phyloP scores from a whole-genome alignment of 2,888 invertebrate genomes.

The Erebia aethiops region DNA sequence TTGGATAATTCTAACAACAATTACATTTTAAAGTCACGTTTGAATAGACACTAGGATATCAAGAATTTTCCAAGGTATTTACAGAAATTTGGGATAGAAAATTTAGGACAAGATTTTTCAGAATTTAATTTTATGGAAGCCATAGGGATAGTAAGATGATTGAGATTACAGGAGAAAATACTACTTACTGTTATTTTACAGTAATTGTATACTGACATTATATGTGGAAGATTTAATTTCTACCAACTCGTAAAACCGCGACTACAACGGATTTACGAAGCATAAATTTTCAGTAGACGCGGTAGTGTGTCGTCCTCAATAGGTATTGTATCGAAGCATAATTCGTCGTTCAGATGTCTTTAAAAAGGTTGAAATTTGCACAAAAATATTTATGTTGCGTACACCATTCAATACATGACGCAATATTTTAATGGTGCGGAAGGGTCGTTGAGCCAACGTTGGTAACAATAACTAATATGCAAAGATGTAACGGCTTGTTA shows the following conservation, averaged over 20 bases:
- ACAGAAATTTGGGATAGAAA: slow-evolving; percentile 20
- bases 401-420: too few relatives aligned
- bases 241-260: not conserved
- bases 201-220: slow-evolving; percentile 19
- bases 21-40: slow-evolving; percentile 30
- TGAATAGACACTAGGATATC: slow-evolving; percentile 43
- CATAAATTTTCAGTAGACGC: too few relatives aligned
- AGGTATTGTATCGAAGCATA: not conserved
- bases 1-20: slow-evolving; percentile 54
- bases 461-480: too few relatives aligned
- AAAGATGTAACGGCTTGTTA: not conserved
- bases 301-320: not conserved
- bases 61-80: slow-evolving; percentile 45
- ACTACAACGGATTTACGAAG: not conserved
- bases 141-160: slow-evolving; percentile 57
- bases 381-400: not conserved
- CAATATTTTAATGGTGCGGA: too few relatives aligned
- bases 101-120: slow-evolving; percentile 1
- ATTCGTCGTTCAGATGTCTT: not conserved
- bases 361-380: not conserved
- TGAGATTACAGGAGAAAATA: slow-evolving; percentile 20
- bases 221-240: slow-evolving; percentile 2
- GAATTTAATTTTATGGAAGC: slow-evolving; percentile 41
- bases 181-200: not conserved
- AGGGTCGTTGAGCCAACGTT: too few relatives aligned